These are phyloP conservation scores for Campoletis raptor DNA, from an alignment of 2,888 invertebrate genomes.

Conservation along the genomic window DNA sequence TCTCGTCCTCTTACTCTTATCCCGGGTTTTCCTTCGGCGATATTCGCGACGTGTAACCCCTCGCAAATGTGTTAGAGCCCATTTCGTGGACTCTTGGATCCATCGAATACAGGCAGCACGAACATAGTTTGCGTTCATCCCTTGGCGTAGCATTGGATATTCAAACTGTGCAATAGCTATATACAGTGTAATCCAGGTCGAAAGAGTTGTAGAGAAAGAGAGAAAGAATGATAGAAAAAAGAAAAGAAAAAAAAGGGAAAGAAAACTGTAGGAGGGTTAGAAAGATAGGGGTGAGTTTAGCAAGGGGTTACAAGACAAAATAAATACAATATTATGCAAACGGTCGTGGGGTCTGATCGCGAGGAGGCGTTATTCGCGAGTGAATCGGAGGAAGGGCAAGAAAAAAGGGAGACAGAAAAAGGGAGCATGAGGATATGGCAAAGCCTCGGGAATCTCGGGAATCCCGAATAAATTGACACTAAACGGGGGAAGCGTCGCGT, in stretches of 20 bases:
- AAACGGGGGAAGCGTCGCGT: constrained; percentile 79
- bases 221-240: neutral
- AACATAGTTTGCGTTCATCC: constrained; percentile 57
- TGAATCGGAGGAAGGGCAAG: constrained; percentile 19
- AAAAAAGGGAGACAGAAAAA: constrained; percentile 26
- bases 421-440: constrained; percentile 73
- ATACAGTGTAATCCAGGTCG: constrained; percentile 26
- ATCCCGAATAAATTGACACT: constrained; percentile 86
- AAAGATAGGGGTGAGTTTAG: constrained; percentile 62
- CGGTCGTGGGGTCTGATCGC: constrained; percentile 82
- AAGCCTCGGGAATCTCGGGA: constrained; percentile 84
- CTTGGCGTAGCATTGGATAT: constrained; percentile 34
- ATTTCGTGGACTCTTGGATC: constrained; percentile 61
- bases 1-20: constrained; percentile 15
- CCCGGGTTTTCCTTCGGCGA: constrained; percentile 46
- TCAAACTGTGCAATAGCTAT: constrained; percentile 57
- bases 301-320: constrained; percentile 82
- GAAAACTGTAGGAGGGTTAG: constrained; percentile 33
- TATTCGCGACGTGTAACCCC: constrained; percentile 61
- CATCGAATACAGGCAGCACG: constrained; percentile 54
- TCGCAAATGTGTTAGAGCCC: constrained; percentile 52
- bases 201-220: constrained; percentile 56
- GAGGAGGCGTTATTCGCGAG: constrained; percentile 55
- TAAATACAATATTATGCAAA: constrained; percentile 85
- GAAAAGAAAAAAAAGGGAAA: constrained; percentile 20